Percentiles rank a stretch among this genome's conserved stretches.
phyloP scores from a whole-genome alignment of 2,113 vertebrate species.

The Lophochroa leadbeateri region DNA sequence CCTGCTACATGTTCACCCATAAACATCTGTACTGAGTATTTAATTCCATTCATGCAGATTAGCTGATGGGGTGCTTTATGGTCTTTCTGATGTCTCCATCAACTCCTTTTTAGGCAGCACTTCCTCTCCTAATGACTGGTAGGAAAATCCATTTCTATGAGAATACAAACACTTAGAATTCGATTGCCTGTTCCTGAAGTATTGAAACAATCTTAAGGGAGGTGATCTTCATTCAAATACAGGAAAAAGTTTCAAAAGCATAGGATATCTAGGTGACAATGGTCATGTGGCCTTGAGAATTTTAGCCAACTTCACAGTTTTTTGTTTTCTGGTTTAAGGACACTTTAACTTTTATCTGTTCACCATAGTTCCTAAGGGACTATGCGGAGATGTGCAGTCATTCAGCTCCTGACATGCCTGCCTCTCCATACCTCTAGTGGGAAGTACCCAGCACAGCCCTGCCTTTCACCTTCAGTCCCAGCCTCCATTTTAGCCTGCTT shows the following conservation, averaged over 20 bases:
- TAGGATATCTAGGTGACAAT: not conserved
- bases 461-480: fast-evolving
- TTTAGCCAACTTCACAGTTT: not conserved
- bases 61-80: not conserved
- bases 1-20: not conserved
- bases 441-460: not conserved
- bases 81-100: not conserved
- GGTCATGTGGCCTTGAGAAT: not conserved
- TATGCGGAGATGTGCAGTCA: fast-evolving
- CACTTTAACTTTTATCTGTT: not conserved
- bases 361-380: not conserved
- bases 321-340: not conserved
- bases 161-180: not conserved
- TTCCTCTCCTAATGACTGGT: not conserved
- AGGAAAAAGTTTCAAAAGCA: not conserved
- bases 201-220: not conserved
- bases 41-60: not conserved
- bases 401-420: not conserved
- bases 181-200: not conserved
- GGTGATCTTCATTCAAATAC: not conserved
- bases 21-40: not conserved
- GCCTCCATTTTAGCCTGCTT: not conserved
- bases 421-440: fast-evolving
- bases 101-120: not conserved
- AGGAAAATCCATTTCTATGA: not conserved